Evolutionary conservation across 2,797 vertebrate species (phyloP).

Genomic region (Acestrorhynchus altus): DNA sequence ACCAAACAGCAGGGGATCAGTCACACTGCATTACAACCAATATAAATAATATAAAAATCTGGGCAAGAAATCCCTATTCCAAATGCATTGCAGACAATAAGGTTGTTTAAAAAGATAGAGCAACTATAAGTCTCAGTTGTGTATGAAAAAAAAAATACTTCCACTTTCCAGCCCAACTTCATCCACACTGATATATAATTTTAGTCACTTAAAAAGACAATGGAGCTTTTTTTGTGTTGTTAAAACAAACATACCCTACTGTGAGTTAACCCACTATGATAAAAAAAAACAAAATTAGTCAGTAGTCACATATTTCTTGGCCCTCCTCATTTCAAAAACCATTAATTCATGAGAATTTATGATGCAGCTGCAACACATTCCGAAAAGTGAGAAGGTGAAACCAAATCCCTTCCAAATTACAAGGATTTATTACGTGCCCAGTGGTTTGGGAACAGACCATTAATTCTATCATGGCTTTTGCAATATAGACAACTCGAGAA

Average conservation of each 20-base stretch:
- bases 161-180: not conserved
- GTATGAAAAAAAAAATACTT: not conserved
- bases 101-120: not conserved
- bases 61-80: too few species aligned
- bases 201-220: too few species aligned
- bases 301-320: not conserved
- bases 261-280: not conserved
- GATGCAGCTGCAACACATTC: conserved; percentile 23
- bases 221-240: too few species aligned
- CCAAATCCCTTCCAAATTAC: conserved; percentile 57
- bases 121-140: not conserved
- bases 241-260: too few species aligned
- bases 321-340: conserved; percentile 19
- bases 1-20: too few species aligned
- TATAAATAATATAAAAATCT: too few species aligned
- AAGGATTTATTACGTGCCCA: conserved; percentile 43
- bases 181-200: not conserved
- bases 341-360: conserved; percentile 61
- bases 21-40: too few species aligned
- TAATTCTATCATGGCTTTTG: conserved; percentile 30
- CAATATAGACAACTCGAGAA: conserved; percentile 53
- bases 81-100: not conserved
- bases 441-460: conserved; percentile 48
- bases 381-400: conserved; percentile 52
- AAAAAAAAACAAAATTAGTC: not conserved